These are phyloP conservation scores for Corythornis madagascariensis DNA, from an alignment of 2,113 vertebrate genomes.

Conservation along the genomic window DNA sequence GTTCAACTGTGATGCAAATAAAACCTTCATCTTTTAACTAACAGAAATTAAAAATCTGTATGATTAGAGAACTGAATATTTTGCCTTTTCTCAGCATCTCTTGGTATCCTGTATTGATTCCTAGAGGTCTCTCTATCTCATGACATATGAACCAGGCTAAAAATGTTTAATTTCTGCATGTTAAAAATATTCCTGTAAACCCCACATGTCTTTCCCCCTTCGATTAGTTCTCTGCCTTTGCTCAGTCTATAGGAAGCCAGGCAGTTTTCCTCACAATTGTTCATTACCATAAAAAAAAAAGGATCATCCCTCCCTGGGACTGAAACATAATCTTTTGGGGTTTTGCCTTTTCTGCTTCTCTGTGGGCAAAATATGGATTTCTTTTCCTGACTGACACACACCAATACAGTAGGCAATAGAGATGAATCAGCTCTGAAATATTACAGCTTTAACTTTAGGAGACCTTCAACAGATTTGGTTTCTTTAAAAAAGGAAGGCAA, in stretches of 20 bases:
- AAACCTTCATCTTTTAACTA: neutral
- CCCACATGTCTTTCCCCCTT: neutral
- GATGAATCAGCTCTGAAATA: neutral
- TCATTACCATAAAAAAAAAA: neutral
- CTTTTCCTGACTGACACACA: conserved; percentile 5
- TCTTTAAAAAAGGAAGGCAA: neutral
- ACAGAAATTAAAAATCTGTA: neutral
- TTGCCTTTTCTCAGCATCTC: neutral
- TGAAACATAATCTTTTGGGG: neutral
- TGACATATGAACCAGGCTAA: neutral
- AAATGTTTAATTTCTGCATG: neutral
- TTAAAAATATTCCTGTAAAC: neutral
- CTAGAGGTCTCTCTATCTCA: neutral
- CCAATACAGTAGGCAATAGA: neutral
- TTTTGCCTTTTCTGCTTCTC: neutral
- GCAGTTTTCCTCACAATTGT: neutral
- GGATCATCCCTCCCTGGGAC: neutral
- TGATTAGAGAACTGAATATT: neutral
- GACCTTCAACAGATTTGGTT: neutral
- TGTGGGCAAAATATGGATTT: neutral
- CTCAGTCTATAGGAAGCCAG: neutral
- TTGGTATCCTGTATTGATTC: neutral
- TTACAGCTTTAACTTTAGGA: neutral
- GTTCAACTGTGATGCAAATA: neutral
- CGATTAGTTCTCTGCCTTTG: neutral